Evolutionary conservation across 1,140 invertebrate species (phyloP).

Genomic region (Neodiprion lecontei): DNA sequence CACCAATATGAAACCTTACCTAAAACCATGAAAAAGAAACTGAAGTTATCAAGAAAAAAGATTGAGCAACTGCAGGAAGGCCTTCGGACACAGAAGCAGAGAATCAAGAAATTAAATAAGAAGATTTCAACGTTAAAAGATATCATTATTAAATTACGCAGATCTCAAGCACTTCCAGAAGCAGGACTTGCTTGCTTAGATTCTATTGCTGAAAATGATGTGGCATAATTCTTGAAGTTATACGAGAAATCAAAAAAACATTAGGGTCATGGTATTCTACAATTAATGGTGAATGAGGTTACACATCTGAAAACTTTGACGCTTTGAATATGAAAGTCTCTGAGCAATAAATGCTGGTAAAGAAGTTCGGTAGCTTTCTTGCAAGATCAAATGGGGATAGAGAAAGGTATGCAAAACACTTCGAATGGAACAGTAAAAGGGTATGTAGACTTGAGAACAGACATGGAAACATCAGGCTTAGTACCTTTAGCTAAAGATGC

Average conservation of each 20-base stretch:
- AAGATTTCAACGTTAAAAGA: not conserved
- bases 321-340: not conserved
- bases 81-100: not conserved
- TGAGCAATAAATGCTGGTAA: conserved; percentile 9
- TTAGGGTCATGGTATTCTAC: conserved; percentile 44
- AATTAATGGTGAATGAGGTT: conserved; percentile 34
- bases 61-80: no score
- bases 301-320: conserved; percentile 23
- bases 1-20: no score
- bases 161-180: not conserved
- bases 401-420: conserved; percentile 22
- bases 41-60: no score
- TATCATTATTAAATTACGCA: not conserved
- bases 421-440: conserved; percentile 20
- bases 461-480: not conserved
- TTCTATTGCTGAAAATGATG: not conserved
- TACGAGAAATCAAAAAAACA: not conserved
- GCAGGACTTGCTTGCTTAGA: not conserved
- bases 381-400: conserved; percentile 26
- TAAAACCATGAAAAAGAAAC: no score
- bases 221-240: not conserved
- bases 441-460: conserved; percentile 21
- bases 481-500: conserved; percentile 26
- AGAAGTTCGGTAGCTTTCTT: conserved; percentile 23
- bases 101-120: not conserved